Evolutionary conservation across 2,888 invertebrate species (phyloP), one percentile per base, ranked within the genome.

Genomic region (Leptinotarsa rubiginosa): DNA sequence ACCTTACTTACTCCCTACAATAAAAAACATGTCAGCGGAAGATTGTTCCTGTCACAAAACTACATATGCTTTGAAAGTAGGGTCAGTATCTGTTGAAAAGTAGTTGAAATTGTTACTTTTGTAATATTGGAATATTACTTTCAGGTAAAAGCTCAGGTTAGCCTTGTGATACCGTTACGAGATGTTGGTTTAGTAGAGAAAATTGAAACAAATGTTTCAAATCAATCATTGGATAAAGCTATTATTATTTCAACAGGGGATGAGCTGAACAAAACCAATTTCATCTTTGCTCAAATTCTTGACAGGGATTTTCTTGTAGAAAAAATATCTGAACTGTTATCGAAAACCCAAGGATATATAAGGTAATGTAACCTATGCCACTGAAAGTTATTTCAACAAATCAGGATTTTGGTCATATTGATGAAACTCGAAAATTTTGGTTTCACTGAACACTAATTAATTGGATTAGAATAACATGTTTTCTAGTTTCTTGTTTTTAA

Each of bases 1-100:
- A 93, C 95, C 13, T 89, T 99, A 71, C 97, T 97, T 94, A 97
- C 98, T 1, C 98, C 98, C 0, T 99, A 96, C 86, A 96, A 97
- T 85, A 97, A 97, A 86, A 92, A 93, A 80, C 94, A 96, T 85
- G 95, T 95, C 73, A 92, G 93, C 89, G 99, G 99, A 18, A 91
- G 94, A 79, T 90, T 99, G 83, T 99, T 95, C 87, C 89, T 99
- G 67, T 98, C 98, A 0, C 94, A 95, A 84, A 97, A 96, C 89
- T 99, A 97, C 87, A 91, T 98, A 83, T 99, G 99, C 87, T 99
- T 98, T 87, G 95, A 96, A 85, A 98, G 98, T 88, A 92, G 96
- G 90, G 97, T 98, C 86, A 91, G 91, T 75, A 16, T 13, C 18
- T 18, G 13, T 56, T 22, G 15, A 15, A 56, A 20, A 52, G 31